Evolutionary conservation across 2,113 vertebrate genomes (phyloP), one percentile per base, ranked within the genome.

Genomic region (Centropus unirufus): DNA sequence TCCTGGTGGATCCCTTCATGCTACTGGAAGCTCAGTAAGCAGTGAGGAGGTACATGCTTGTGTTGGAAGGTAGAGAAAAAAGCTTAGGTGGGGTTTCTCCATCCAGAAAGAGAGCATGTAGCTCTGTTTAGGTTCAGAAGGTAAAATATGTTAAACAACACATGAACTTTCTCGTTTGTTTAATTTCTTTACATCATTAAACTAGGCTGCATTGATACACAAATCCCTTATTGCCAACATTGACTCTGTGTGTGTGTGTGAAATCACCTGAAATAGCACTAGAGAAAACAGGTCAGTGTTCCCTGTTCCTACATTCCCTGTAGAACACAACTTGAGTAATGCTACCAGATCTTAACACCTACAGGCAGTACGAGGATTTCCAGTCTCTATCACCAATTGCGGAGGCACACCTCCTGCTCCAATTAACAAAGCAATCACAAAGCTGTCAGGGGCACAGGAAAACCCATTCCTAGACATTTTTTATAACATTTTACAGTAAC

Each of bases 371-470:
- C 1, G 3, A 22, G 30, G 29, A 78, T 66, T 66, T 63, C 42
- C 51, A 68, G 44, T 39, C 57, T 9, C 6, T 42, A 36, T 26
- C 46, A 59, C 15, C 12, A 26, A 62, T 30, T 62, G 44, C n/a
- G 62, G 59, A 74, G 13, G 30, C 23, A 39, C 3, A 4, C n/a
- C 40, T 89, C 27, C 77, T 19, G 14, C 49, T 30, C 44, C 42
- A 69, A 68, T 75, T 59, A 93, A 44, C 20, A 66, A 29, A 4
- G 12, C 52, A 59, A 84, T 14, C 21, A 12, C 12, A 54, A 46
- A 70, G 24, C 36, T 14, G 49, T 12, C 1, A 1, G 0, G 5
- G 22, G 19, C 34, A 58, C 0, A 0, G 39, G 39, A 18, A 91
- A 39, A 74, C 6, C 30, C n/a, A 57, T 32, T 69, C 20, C 27